Evolutionary conservation across 2,888 invertebrate genomes (phyloP).

Genomic region (Apamea crenata): DNA sequence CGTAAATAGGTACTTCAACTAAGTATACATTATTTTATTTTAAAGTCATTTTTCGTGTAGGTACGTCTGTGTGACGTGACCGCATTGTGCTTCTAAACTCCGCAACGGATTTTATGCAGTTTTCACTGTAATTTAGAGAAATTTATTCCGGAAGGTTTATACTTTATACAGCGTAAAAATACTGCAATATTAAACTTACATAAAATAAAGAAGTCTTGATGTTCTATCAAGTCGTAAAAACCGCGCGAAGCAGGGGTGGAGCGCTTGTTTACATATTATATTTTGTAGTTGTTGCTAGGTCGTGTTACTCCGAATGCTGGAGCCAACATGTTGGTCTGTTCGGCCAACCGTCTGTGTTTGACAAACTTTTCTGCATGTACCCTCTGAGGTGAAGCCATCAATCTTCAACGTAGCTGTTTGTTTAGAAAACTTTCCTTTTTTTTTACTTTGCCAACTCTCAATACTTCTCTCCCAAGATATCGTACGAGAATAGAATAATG

Average conservation of each 20-base stretch:
- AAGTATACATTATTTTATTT: too few relatives aligned
- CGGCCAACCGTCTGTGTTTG: constrained; percentile 58
- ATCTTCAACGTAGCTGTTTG: constrained; percentile 79
- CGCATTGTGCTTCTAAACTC: not conserved
- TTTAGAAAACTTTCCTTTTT: constrained; percentile 78
- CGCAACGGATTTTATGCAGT: not conserved
- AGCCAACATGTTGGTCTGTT: constrained; percentile 39
- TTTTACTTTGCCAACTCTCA: constrained; percentile 71
- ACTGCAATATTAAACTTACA: not conserved
- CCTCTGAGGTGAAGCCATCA: constrained; percentile 80
- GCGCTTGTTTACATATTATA: not conserved
- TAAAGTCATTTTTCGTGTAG: not conserved
- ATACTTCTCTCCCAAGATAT: constrained; percentile 72
- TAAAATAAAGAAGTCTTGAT: not conserved
- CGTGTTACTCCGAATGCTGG: not conserved
- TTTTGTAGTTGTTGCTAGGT: not conserved
- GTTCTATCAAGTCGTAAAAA: not conserved
- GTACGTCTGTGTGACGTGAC: not conserved
- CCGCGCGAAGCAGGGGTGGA: not conserved
- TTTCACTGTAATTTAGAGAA: not conserved
- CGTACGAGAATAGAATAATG: constrained; percentile 75
- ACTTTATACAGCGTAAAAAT: not conserved
- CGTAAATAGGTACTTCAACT: not conserved
- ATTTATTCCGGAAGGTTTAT: not conserved
- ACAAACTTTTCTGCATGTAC: constrained; percentile 71